Percentiles rank a stretch among this genome's conserved stretches.
These are phyloP conservation scores for Boloria selene DNA, from an alignment of 2,888 invertebrate species.

Conservation along the genomic window DNA sequence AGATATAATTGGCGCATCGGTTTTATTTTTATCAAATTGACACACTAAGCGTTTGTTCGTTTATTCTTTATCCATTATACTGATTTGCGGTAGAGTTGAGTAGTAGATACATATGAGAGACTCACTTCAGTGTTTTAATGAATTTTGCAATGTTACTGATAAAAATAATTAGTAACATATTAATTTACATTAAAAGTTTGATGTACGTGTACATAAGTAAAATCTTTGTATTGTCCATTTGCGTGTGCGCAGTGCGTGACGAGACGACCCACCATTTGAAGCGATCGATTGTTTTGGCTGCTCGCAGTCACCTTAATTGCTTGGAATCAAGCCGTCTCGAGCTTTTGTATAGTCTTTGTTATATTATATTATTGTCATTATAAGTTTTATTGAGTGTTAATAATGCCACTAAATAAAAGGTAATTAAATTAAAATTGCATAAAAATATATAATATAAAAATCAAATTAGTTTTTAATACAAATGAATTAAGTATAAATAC, in stretches of 20 bases:
- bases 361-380: slow-evolving; percentile 20
- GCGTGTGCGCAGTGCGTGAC: slow-evolving; percentile 52
- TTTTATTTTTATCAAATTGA: slow-evolving; percentile 34
- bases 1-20: slow-evolving; percentile 28
- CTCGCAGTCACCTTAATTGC: slow-evolving; percentile 78
- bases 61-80: slow-evolving; percentile 7
- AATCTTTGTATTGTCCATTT: slow-evolving; percentile 28
- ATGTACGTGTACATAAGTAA: slow-evolving; percentile 4
- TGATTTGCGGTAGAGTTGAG: not conserved
- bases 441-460: too few relatives aligned
- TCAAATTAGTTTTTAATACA: too few relatives aligned
- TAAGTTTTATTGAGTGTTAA: slow-evolving; percentile 12
- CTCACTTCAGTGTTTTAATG: not conserved
- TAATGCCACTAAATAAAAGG: too few relatives aligned
- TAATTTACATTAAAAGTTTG: not conserved
- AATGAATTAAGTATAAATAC: too few relatives aligned
- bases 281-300: slow-evolving; percentile 82
- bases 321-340: slow-evolving; percentile 74
- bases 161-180: not conserved
- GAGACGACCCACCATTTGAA: slow-evolving; percentile 68
- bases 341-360: slow-evolving; percentile 49
- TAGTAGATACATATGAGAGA: not conserved
- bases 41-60: slow-evolving; percentile 17
- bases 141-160: not conserved
- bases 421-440: too few relatives aligned